These are phyloP conservation scores for Chloroclystis v-ata DNA, from an alignment of 2,888 invertebrate species.

Conservation along the genomic window DNA sequence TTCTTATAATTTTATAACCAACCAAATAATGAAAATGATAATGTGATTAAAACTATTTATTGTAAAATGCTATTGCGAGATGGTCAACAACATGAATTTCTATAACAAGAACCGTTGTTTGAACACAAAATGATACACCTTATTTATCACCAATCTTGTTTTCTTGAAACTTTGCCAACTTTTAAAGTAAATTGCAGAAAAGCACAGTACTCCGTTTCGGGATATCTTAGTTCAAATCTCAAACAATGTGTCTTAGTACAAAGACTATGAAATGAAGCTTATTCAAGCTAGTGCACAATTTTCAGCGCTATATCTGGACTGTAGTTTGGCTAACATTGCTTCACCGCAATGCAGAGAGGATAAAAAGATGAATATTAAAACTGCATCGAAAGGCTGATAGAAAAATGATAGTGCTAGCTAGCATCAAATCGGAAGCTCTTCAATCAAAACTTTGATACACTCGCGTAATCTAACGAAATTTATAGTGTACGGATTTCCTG, in stretches of 20 bases:
- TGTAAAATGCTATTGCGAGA: too few species aligned
- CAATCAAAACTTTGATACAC: constrained; percentile 11
- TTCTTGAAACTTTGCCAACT: constrained; percentile 15
- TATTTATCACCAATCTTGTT: constrained; percentile 32
- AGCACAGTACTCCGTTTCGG: constrained; percentile 4
- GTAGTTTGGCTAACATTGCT: constrained; percentile 66
- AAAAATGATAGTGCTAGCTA: constrained; percentile 9
- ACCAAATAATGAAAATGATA: too few species aligned
- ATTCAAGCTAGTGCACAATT: constrained; percentile 52
- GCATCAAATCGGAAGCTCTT: constrained; percentile 24
- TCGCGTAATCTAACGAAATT: too few species aligned
- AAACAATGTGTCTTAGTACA: constrained; percentile 26
- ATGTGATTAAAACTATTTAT: too few species aligned
- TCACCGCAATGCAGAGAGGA: constrained; percentile 15
- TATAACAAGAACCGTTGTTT: neutral
- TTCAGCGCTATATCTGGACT: constrained; percentile 64
- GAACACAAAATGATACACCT: constrained; percentile 12
- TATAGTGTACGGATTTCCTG: too few species aligned
- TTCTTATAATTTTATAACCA: too few species aligned
- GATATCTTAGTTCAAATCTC: constrained; percentile 4
- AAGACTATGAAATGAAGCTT: constrained; percentile 32
- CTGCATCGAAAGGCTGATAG: neutral
- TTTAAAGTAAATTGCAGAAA: constrained; percentile 19
- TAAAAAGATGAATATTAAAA: constrained; percentile 6
- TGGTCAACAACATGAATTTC: too few species aligned